Conservation (phyloP, 1,140 invertebrate genomes). For the Drosophila suzukii region DNA sequence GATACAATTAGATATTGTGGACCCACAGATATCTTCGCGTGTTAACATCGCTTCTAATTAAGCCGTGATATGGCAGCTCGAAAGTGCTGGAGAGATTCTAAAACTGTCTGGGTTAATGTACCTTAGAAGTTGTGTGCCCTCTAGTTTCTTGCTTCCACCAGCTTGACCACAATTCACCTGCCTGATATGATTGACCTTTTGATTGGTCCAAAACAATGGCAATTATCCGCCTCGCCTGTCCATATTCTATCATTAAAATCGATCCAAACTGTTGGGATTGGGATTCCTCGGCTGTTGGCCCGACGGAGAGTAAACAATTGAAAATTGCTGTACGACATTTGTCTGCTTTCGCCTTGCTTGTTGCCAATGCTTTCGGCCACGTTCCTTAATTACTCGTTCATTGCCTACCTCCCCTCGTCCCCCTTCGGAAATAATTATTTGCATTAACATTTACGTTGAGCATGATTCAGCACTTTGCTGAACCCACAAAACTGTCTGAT, state of each 20-base stretch:
- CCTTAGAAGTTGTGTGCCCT: slow-evolving; percentile 11
- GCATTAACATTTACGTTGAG: slow-evolving; percentile 43
- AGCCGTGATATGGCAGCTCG: slow-evolving; percentile 16
- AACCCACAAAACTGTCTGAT: slow-evolving; percentile 26
- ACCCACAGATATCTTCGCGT: slow-evolving; percentile 46
- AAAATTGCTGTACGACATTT: slow-evolving; percentile 50
- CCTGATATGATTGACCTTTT: slow-evolving; percentile 38
- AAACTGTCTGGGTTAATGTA: slow-evolving; percentile 5
- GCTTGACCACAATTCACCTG: slow-evolving; percentile 1
- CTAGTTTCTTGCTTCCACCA: neutral
- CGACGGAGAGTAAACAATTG: slow-evolving; percentile 58
- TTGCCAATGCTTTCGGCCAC: slow-evolving; percentile 41
- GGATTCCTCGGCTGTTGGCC: slow-evolving; percentile 29
- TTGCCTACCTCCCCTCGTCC: slow-evolving; percentile 16
- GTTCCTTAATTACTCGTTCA: slow-evolving; percentile 54
- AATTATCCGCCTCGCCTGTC: slow-evolving; percentile 52
- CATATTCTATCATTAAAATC: slow-evolving; percentile 34
- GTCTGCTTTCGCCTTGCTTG: slow-evolving; percentile 35
- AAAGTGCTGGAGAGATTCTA: slow-evolving; percentile 2
- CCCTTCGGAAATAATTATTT: slow-evolving; percentile 47
- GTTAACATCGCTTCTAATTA: slow-evolving; percentile 74
- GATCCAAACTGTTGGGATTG: slow-evolving; percentile 20
- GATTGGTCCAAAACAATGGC: slow-evolving; percentile 50
- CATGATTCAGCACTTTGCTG: slow-evolving; percentile 52
- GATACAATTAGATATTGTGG: slow-evolving; percentile 52